Base-by-base conservation (phyloP, 2,797 vertebrate species). In the Gallinago nigripennis region DNA sequence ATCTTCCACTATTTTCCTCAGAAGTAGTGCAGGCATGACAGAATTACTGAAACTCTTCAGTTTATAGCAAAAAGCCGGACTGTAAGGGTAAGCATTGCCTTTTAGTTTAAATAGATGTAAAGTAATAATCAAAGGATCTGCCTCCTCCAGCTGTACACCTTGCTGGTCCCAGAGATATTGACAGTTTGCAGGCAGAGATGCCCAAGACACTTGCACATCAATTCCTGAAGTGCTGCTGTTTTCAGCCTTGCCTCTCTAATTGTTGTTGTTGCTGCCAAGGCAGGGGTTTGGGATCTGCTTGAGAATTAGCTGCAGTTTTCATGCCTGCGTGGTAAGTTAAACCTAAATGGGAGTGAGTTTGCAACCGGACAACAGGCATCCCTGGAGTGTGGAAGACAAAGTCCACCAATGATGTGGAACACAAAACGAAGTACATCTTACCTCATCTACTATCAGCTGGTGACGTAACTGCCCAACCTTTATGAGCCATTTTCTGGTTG, bases 401-500 rank as follows among this genome's bases (percentile, higher is more conserved):
- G 90, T 86, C 80, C 85, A 58, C 9, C 35, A 75, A 9, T 81
- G 88, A 76, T 50, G 18, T 76, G 58, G 91, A 92, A 86, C 50
- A 35, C 30, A 75, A 83, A 75, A 79, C 0, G 4, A 82, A 57
- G 21, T 30, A 37, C 4, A 2, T 77, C 60, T 68, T 76, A 63
- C 64, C 64, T 82, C 65, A 69, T 58, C 77, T 69, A 5, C 37
- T 81, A 45, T 92, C 82, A 96, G 33, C 50, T 86, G 20, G 13
- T 81, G 45, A 91, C 41, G n/a, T 72, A 90, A 79, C 33, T 92
- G 37, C 63, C 54, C 23, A 57, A 25, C 28, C 41, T 73, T 75
- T 46, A 78, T 50, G 48, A 92, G 46, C 27, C 24, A 64, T 86
- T 86, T 86, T 57, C 86, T 28, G 30, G 25, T 54, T 72, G 63